Evolutionary conservation across 2,888 invertebrate genomes (phyloP), one percentile per base, ranked within the genome.

Genomic region (Chrysodeixis includens): DNA sequence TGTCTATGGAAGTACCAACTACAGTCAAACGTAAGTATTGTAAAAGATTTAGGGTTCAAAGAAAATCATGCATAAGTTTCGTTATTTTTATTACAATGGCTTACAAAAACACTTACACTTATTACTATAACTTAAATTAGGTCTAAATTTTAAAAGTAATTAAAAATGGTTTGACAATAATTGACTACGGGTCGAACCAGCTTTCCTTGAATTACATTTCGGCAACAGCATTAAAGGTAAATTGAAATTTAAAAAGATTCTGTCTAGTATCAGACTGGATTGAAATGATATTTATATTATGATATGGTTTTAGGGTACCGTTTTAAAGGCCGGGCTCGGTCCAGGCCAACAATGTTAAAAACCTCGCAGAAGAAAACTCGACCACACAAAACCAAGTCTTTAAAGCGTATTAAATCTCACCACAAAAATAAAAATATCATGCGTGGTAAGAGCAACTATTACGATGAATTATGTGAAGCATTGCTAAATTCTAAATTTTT

Each of bases 11-110:
- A n/a, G n/a, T 1, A 20, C 7, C 1, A 55, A 83, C 88, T 22
- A 87, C 88, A 9, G 64, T 62, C 10, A 88, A 87, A 86, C 89
- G 91, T 91, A 49, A 88, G 89, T 86, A 51, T 3, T 14, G 1
- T 8, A 16, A 52, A 9, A 1, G 14, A 26, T 26, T 3, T 51
- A 16, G 10, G 54, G n/a, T n/a, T n/a, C n/a, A n/a, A n/a, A n/a
- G n/a, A n/a, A n/a, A n/a, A n/a, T n/a, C n/a, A 12, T 26, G 26
- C 26, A 4, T 26, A 26, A 2, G 26, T 26, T 26, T 26, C 26
- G 26, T 26, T 26, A 4, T 26, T 26, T 26, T 26, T 26, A 26
- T 26, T 26, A 4, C 26, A 26, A 26, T 6, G 26, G 6, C 26
- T 26, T 26, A 26, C 26, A 26, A 26, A 26, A 26, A 26, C 26